Base-by-base conservation (phyloP, 2,113 vertebrate genomes). In the Onychorhynchus coronatus region DNA sequence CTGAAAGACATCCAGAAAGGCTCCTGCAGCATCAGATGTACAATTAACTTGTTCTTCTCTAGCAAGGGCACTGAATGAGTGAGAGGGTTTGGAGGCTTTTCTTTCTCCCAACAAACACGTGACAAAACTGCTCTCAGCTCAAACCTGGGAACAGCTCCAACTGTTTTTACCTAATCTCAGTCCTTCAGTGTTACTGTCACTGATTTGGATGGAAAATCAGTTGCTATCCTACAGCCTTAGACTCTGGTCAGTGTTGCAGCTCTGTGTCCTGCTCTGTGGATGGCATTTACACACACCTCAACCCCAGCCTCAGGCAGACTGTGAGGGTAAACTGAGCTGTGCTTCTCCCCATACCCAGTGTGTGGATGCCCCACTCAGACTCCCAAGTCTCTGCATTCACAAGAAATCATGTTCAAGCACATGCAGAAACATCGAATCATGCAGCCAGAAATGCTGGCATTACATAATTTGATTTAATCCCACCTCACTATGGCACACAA, bases 11-110 rank as follows among this genome's bases (percentile, higher is more conserved):
- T 21, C 35, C 78, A 65, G 76, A 73, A 82, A 84, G 83, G 76
- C 49, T 85, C 90, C 82, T 81, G 73, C 95, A 84, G 90, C 0
- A 2, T 80, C 93, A 75, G 44, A 96, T 35, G 61, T 76, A 84
- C 73, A 92, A 94, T 95, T 94, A 94, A 88, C 52, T 93, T 91
- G 66, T 65, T 89, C 91, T 86, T 85, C 49, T 75, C 73, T 63
- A 80, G 84, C 89, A 92, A 93, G 91, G 68, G 47, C 75, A 82
- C 77, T 47, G 52, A 68, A 70, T 15, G 27, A 88, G 63, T 33
- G 53, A 66, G 86, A 76, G 20, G 27, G 33, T 62, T 94, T 59
- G 59, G 44, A 89, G 44, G 63, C 24, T 85, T n/a, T 53, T 49
- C 70, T 55, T 86, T 79, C n/a, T 63, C 75, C 52, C 61, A 83